These are phyloP conservation scores for Sterna hirundo DNA, from an alignment of 2,113 vertebrate genomes.

Conservation along the genomic window DNA sequence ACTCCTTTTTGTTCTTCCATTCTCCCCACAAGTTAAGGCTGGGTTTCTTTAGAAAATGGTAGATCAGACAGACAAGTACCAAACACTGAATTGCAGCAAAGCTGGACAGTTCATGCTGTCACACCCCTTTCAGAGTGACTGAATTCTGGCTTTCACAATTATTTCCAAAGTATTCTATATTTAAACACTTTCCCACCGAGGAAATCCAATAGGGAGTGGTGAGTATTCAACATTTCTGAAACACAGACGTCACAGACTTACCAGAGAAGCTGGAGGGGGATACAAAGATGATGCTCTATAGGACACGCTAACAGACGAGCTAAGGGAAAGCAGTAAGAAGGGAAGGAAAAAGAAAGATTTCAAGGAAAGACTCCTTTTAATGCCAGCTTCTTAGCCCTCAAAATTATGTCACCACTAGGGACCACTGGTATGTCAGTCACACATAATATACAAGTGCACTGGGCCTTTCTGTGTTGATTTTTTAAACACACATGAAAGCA, in stretches of 20 bases:
- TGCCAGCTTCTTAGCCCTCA: background rate
- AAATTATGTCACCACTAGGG: background rate
- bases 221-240: background rate
- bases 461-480: background rate
- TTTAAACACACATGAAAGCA: background rate
- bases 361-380: background rate
- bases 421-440: background rate
- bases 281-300: background rate
- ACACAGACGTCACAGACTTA: background rate
- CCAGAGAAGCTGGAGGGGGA: background rate
- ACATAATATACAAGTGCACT: background rate
- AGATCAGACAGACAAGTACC: background rate
- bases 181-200: background rate
- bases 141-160: background rate
- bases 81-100: background rate
- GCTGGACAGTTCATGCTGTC: background rate
- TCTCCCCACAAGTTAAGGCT: background rate
- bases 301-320: background rate
- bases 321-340: background rate
- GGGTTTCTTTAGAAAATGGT: background rate
- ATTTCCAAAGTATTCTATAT: background rate
- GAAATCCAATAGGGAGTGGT: background rate
- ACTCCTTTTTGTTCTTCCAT: background rate
- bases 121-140: background rate
- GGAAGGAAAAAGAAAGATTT: background rate